Base-by-base conservation (phyloP, 2,888 invertebrate species). In the Iphiclides podalirius region DNA sequence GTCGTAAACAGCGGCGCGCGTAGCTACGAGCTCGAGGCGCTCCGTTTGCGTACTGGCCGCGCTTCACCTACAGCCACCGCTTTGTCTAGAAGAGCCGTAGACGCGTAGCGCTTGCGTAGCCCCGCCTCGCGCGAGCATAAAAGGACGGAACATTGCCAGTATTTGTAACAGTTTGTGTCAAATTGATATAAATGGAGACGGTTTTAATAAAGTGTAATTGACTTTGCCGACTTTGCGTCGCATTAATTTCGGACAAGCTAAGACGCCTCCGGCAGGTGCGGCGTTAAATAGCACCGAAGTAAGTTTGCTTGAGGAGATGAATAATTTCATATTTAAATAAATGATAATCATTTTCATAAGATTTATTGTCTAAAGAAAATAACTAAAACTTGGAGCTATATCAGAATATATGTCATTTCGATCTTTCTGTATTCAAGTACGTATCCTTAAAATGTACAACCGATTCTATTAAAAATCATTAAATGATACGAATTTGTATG, bases 201-300 rank as follows among this genome's bases (percentile, higher is more conserved):
- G 85, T 86, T 88, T 88, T 88, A 88, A 88, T 88, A 87, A 87
- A 87, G 84, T 87, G 84, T 88, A 88, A 88, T 88, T 87, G 87
- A 88, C 87, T 88, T 86, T 86, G 86, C 82, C 81, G 83, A 88
- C 81, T 87, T 86, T 81, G 81, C 83, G 81, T 82, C 82, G 81
- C 85, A 85, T 85, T 86, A 86, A 86, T 87, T 86, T 86, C 75
- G 82, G 81, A 84, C 84, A 84, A 82, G 84, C 80, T 79, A 78
- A 86, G 83, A 79, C 77, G 84, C 84, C 79, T 72, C 76, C 69
- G 84, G 86, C 86, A 87, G 87, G 85, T 87, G 85, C 78, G 79
- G 67, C 75, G 76, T 75, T 84, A 81, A 85, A 82, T 79, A 81
- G 78, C 78, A 73, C 68, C 75, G 62, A 67, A 72, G 75, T 70